A percentile compares a stretch with the other conserved stretches of the same genome.
phyloP scores from a whole-genome alignment of 2,113 vertebrate species.

The Maccullochella peelii region DNA sequence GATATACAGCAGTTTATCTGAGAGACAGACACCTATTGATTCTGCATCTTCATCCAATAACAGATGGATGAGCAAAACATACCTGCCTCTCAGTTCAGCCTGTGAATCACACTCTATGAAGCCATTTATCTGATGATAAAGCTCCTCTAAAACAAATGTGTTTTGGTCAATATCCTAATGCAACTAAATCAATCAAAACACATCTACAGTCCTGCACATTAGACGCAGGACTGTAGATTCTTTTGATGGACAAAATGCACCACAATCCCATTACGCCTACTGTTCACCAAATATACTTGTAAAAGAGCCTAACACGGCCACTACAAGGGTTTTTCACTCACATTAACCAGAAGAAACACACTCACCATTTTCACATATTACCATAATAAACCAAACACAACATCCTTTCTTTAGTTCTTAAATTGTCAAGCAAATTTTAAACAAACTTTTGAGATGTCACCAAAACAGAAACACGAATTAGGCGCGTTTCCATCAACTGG shows the following conservation, averaged over 20 bases:
- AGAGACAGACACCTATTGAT: background rate
- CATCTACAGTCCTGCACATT: no score
- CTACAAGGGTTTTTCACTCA: background rate
- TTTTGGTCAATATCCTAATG: conserved; percentile 17
- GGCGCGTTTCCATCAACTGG: no score
- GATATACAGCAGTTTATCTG: background rate
- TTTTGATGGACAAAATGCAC: background rate
- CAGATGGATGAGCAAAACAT: background rate
- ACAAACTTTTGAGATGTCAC: no score
- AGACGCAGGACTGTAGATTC: background rate
- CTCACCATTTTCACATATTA: background rate
- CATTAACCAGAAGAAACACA: background rate
- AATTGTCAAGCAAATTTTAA: no score
- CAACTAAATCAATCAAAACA: conserved; percentile 19
- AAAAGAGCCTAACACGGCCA: background rate
- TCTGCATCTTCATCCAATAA: background rate
- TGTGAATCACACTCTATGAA: background rate
- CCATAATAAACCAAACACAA: background rate
- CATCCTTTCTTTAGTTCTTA: background rate
- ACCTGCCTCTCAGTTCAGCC: background rate
- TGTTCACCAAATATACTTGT: background rate
- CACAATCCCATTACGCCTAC: conserved; percentile 8
- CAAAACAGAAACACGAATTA: no score
- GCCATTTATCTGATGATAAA: background rate
- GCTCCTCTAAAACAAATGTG: conserved; percentile 3